These are phyloP conservation scores for Listrodromus nycthemerus DNA, from an alignment of 2,888 invertebrate genomes.

Conservation along the genomic window DNA sequence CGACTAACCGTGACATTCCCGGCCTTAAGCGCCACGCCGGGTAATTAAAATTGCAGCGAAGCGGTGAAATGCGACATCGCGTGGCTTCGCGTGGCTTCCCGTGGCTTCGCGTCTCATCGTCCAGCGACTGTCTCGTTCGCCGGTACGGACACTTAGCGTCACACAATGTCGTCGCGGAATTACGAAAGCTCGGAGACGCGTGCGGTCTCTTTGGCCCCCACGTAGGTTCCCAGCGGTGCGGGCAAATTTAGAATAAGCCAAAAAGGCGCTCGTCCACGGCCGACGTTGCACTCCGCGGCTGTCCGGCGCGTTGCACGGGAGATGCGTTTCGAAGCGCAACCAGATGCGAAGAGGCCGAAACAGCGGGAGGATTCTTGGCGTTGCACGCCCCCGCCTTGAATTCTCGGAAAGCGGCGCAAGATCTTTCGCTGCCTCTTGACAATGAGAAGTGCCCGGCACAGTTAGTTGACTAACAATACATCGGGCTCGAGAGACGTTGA, in stretches of 20 bases:
- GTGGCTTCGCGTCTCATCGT: neutral
- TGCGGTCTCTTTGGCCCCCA: conserved; percentile 7
- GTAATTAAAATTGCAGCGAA: too few species aligned
- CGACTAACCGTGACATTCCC: too few species aligned
- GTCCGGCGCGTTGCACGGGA: neutral
- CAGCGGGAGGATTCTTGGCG: conserved; percentile 28
- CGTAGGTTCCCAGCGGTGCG: conserved; percentile 66
- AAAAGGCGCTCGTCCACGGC: conserved; percentile 14
- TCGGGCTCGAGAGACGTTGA: conserved; percentile 15
- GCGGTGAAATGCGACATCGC: too few species aligned
- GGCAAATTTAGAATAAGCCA: conserved; percentile 75
- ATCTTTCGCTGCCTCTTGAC: conserved; percentile 36
- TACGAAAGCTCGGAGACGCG: conserved; percentile 51
- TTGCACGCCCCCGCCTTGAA: conserved; percentile 44
- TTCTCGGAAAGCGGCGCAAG: conserved; percentile 8
- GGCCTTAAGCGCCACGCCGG: too few species aligned
- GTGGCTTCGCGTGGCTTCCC: too few species aligned
- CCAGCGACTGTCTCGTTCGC: conserved; percentile 18
- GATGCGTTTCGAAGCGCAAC: conserved; percentile 33
- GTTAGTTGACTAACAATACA: conserved; percentile 61
- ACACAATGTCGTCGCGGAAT: conserved; percentile 52
- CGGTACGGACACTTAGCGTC: conserved; percentile 55
- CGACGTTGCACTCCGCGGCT: conserved; percentile 5
- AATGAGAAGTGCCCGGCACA: conserved; percentile 56
- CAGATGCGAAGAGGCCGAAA: conserved; percentile 50